Evolutionary conservation across 2,797 vertebrate species (phyloP).

Genomic region (Periophthalmus magnuspinnatus): DNA sequence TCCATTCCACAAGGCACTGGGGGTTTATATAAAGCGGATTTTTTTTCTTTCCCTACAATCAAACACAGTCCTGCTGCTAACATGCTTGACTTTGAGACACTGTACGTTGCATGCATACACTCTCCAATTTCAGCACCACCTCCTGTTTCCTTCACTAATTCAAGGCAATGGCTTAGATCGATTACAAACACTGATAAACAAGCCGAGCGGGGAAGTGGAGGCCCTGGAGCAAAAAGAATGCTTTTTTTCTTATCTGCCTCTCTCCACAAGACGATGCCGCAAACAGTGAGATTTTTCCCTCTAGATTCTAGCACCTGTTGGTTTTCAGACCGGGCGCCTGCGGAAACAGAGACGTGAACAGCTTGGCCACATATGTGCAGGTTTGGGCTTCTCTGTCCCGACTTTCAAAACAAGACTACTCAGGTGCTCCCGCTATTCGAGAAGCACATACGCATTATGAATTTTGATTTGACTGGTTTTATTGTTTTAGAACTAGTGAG

Average conservation of each 20-base stretch:
- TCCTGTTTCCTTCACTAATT: conserved; percentile 66
- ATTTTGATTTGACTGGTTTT: too few species aligned
- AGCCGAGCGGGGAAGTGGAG: conserved; percentile 8
- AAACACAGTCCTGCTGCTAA: conserved; percentile 3
- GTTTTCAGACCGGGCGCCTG: background rate
- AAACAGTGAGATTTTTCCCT: conserved; percentile 38
- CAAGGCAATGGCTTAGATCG: conserved; percentile 47
- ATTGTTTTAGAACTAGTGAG: too few species aligned
- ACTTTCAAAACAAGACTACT: conserved; percentile 2
- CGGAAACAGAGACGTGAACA: conserved; percentile 35
- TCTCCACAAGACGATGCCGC: conserved; percentile 16
- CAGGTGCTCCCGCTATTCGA: background rate
- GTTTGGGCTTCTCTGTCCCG: conserved; percentile 8
- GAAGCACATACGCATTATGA: background rate
- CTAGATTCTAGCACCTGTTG: conserved; percentile 46
- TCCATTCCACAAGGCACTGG: too few species aligned
- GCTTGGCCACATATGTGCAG: conserved; percentile 36
- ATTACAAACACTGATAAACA: conserved; percentile 54
- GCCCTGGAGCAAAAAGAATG: conserved; percentile 23
- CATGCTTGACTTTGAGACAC: background rate
- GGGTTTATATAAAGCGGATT: background rate
- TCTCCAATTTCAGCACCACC: conserved; percentile 55
- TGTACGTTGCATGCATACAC: conserved; percentile 5
- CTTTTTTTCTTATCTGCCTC: conserved; percentile 12
- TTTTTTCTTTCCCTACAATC: background rate